Evolutionary conservation across 2,797 vertebrate genomes (phyloP), one percentile per base, ranked within the genome.

Genomic region (Labeo calbasu): DNA sequence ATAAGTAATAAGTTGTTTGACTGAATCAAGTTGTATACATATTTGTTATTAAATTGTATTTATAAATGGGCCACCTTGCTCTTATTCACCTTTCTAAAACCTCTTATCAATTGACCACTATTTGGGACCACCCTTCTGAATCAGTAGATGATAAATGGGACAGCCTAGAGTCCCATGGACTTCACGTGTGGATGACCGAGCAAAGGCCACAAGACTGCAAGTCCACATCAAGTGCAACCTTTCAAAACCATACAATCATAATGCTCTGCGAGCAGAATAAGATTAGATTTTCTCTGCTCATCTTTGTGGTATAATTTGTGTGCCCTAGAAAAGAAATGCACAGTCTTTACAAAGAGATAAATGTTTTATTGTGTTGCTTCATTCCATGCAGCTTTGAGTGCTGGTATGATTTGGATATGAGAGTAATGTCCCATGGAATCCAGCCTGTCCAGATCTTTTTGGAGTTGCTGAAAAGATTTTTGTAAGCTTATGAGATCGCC

Each of bases 401-500:
- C 14, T 71, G 69, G n/a, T 50, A 50, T 71, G 46, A 53, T 32
- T 53, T 73, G 2, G 10, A 53, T 53, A 32, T 73, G 25, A 2
- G 14, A 73, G 13, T 73, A 32, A 32, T 21, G 25, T 6, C 9
- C 28, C 48, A 32, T 72, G 50, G 14, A 17, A 21, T 36, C 32
- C 17, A 73, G 28, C 32, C 51, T 36, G 3, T 36, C 21, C 19
- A 55, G 5, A 36, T 36, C 7, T 4, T 75, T 72, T 36, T 55
- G 2, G 25, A 51, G 25, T 66, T 66, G 15, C 13, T 51, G 12
- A 21, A 51, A 50, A 46, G 14, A 10, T 43, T 69, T 36, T 40
- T 79, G 28, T 23, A 43, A 69, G 11, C 23, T 32, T 36, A 78
- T 78, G 9, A 50, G 43, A 78, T 25, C 80, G 32, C 79, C 68